These are phyloP conservation scores for Rhamphomyia laevipes DNA, from an alignment of 2,888 invertebrate species.

Conservation along the genomic window DNA sequence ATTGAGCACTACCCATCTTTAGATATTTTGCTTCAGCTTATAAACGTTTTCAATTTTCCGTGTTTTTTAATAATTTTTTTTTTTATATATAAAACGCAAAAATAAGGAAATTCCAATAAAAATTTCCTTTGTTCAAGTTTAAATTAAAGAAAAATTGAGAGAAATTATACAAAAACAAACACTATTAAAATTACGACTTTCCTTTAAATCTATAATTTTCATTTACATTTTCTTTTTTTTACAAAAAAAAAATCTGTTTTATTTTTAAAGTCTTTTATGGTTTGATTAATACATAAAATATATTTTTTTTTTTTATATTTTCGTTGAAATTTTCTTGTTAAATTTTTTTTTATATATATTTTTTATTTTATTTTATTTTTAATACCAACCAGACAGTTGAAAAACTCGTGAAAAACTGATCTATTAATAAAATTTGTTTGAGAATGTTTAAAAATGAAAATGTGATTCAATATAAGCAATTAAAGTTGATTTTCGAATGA, in stretches of 20 bases:
- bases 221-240: constrained; percentile 22
- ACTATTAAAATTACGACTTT: too few relatives aligned
- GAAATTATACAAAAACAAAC: too few relatives aligned
- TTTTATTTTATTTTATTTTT: not conserved
- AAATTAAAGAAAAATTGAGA: too few relatives aligned
- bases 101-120: not conserved
- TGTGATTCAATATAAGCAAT: too few relatives aligned
- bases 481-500: too few relatives aligned
- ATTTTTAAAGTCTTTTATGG: not conserved
- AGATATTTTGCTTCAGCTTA: constrained; percentile 1
- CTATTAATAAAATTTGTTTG: constrained; percentile 30
- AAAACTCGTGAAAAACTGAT: constrained; percentile 34
- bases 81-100: not conserved
- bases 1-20: constrained; percentile 14
- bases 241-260: constrained; percentile 6
- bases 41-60: not conserved
- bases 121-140: not conserved
- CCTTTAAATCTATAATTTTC: constrained; percentile 9
- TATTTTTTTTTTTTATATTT: not conserved
- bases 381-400: constrained; percentile 25
- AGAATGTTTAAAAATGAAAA: too few relatives aligned
- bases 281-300: not conserved
- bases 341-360: constrained; percentile 1
- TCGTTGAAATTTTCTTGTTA: not conserved
- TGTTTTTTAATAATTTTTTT: not conserved